Evolutionary conservation across 2,113 vertebrate genomes (phyloP).

Genomic region (Myrmecophaga tridactyla): DNA sequence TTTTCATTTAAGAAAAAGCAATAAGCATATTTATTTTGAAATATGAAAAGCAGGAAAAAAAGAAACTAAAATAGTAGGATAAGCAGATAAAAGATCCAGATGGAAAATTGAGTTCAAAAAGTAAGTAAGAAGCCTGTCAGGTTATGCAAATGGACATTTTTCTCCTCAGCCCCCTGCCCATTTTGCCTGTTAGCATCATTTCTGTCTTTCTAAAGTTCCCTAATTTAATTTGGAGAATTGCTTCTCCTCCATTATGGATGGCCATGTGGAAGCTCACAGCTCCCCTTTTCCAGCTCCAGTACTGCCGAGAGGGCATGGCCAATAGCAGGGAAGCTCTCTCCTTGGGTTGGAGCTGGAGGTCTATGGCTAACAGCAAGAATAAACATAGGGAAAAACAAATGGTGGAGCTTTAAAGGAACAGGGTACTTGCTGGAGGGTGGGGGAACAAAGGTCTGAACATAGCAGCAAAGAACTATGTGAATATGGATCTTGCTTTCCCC

Average conservation of each 20-base stretch:
- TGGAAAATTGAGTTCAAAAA: background rate
- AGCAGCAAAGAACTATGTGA: background rate
- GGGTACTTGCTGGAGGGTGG: background rate
- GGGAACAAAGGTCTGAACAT: background rate
- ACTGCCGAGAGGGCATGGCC: background rate
- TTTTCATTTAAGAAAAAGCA: background rate
- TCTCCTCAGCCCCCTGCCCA: background rate
- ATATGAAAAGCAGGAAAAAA: background rate
- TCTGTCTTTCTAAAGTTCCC: background rate
- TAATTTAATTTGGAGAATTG: background rate
- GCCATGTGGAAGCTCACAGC: background rate
- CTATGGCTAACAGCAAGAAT: background rate
- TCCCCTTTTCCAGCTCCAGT: background rate
- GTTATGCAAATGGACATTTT: background rate
- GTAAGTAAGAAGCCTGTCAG: background rate
- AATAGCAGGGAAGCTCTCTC: background rate
- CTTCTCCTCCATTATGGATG: background rate
- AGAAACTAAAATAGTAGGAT: background rate
- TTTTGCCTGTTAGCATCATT: background rate
- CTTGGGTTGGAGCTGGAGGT: background rate
- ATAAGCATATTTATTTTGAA: background rate
- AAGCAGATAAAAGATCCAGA: background rate
- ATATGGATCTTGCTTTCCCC: background rate
- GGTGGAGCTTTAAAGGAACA: background rate
- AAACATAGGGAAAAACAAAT: no score